phyloP scores from a whole-genome alignment of 2,888 invertebrate species.

The Hofmannophila pseudospretella region DNA sequence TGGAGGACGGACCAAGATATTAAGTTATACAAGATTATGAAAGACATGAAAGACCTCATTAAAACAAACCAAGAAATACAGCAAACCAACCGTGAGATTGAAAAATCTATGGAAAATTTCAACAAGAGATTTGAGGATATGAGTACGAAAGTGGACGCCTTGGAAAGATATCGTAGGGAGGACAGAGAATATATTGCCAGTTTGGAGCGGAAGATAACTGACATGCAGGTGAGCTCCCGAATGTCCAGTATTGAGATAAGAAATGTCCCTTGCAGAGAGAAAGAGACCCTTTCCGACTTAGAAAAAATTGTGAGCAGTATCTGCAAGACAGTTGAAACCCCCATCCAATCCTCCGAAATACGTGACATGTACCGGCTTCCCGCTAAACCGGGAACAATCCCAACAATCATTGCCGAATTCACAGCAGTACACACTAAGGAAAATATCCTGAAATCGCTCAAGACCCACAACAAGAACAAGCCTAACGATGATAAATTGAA shows the following conservation, averaged over 20 bases:
- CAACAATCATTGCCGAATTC: constrained; percentile 7
- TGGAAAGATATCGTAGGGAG: neutral
- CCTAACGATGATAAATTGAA: constrained; percentile 1
- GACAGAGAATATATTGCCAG: neutral
- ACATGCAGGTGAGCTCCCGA: neutral
- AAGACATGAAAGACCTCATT: too few relatives aligned
- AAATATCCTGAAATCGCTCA: constrained; percentile 1
- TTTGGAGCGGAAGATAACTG: constrained; percentile 2
- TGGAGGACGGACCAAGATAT: too few relatives aligned
- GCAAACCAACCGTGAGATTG: neutral
- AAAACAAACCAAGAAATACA: too few relatives aligned
- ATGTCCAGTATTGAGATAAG: constrained; percentile 3
- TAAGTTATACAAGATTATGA: too few relatives aligned
- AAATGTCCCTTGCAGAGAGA: constrained; percentile 1
- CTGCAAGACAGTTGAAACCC: neutral
- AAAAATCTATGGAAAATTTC: neutral
- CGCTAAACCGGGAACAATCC: neutral
- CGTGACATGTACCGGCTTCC: constrained; percentile 7
- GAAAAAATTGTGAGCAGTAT: neutral
- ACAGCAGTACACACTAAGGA: constrained; percentile 4
- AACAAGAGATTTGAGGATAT: neutral
- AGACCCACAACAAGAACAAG: neutral
- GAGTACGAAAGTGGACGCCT: neutral
- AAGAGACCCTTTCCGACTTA: constrained; percentile 1
- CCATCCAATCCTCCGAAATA: neutral